Evolutionary conservation across 2,113 vertebrate species (phyloP).

Genomic region (Pomatorhinus ruficollis): DNA sequence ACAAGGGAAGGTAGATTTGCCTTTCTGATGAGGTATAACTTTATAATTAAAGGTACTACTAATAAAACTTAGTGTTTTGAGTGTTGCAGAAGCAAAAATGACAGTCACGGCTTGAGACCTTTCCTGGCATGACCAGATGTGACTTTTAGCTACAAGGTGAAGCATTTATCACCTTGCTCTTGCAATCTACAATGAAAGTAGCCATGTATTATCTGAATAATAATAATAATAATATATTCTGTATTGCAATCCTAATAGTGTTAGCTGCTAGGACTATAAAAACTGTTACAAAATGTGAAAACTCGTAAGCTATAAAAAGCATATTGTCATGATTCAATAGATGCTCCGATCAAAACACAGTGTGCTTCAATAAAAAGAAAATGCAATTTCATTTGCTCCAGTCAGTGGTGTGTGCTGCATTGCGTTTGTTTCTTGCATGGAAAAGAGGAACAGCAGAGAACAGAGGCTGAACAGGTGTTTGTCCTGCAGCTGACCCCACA

Average conservation of each 20-base stretch:
- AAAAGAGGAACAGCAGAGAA: not conserved
- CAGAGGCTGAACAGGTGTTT: not conserved
- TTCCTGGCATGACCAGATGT: constrained; percentile 58
- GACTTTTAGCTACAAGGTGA: constrained; percentile 73
- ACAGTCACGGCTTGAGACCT: constrained; percentile 22
- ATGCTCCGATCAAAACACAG: not conserved
- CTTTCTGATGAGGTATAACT: not conserved
- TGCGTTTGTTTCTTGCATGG: not conserved
- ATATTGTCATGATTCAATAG: not conserved
- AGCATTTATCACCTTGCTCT: constrained; percentile 25
- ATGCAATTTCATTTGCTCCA: not conserved
- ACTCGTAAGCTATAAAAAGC: not conserved
- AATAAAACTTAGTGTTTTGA: not conserved
- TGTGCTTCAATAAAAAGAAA: not conserved
- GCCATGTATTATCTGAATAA: not conserved
- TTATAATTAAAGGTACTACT: not conserved
- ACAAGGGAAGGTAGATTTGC: not conserved
- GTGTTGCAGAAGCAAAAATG: constrained; percentile 17
- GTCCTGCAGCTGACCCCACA: not conserved
- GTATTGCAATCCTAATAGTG: not conserved
- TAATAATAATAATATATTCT: not conserved
- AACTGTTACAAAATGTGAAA: not conserved
- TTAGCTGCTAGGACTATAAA: not conserved
- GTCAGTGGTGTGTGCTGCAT: not conserved
- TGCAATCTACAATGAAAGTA: not conserved